Base-by-base conservation (phyloP, 2,888 invertebrate species). In the Elegia similella region DNA sequence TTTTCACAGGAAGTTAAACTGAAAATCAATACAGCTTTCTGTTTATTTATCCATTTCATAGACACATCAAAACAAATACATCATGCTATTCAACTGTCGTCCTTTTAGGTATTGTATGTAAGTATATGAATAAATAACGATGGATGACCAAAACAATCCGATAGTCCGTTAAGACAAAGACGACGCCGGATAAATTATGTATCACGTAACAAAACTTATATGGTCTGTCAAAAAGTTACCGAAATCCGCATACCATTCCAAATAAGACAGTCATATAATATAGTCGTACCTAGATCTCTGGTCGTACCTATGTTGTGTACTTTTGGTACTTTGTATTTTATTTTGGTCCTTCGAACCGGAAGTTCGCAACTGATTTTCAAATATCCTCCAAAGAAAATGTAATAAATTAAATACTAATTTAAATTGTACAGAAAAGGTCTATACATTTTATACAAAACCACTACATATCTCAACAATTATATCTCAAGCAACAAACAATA, bases 101-200 rank as follows among this genome's bases (percentile, higher is more conserved):
- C 38, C n/a, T 38, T 12, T 2, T 12, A n/a, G n/a, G n/a, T 38
- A 38, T 12, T 38, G 38, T 38, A 38, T 32, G 7, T n/a, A n/a
- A n/a, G n/a, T n/a, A 32, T 32, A 7, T 6, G 10, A 38, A n/a
- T 38, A 38, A 38, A 38, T 38, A 0, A 38, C 38, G 38, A 38
- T 12, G 38, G 12, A 38, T 38, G 38, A 38, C 38, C 38, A 38
- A 38, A 38, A 38, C 38, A 8, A 61, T 72, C 66, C 68, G 73
- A 77, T 76, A 75, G 5, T 23, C 23, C 76, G 70, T 68, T 70
- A n/a, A 7, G 17, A 46, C 46, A 46, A 46, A 46, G 47, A 5
- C 47, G 12, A 29, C 47, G 29, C 7, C 29, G 12, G 13, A 10
- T 12, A 75, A 68, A 80, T 84, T 73, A 83, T 81, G 77, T 72